These are phyloP conservation scores for Datnioides undecimradiatus DNA, from an alignment of 2,113 vertebrate genomes.

Conservation along the genomic window DNA sequence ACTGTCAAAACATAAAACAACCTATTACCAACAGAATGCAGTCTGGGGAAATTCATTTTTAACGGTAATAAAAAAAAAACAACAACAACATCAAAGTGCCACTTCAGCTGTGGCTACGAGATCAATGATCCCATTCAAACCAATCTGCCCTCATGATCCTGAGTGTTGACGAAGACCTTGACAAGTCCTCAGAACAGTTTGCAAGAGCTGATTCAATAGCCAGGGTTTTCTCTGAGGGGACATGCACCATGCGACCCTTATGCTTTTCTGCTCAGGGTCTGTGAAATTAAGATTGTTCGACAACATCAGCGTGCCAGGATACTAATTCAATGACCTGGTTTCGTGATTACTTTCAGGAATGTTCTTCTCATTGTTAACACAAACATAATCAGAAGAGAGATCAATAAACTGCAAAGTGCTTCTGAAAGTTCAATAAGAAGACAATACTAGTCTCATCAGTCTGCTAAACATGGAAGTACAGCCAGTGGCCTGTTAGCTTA, in stretches of 20 bases:
- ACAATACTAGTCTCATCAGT: neutral
- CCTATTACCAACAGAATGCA: conserved; percentile 62
- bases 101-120: conserved; percentile 24
- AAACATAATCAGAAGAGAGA: neutral
- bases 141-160: conserved; percentile 55
- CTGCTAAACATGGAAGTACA: neutral
- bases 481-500: neutral
- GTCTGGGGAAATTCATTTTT: conserved; percentile 54
- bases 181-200: conserved; percentile 24
- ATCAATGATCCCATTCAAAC: conserved; percentile 56
- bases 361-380: neutral
- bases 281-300: neutral
- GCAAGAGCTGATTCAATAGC: conserved; percentile 25
- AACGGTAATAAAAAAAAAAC: conserved; percentile 38
- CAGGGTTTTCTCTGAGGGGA: conserved; percentile 28
- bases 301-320: too few relatives aligned
- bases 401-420: neutral
- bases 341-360: too few relatives aligned
- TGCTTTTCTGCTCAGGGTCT: conserved; percentile 8
- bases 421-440: neutral
- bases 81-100: conserved; percentile 20
- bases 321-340: too few relatives aligned
- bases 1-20: conserved; percentile 65
- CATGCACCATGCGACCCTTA: neutral
- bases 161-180: conserved; percentile 35